Conservation (phyloP, 2,888 invertebrate species). For the Megamerina dolium region DNA sequence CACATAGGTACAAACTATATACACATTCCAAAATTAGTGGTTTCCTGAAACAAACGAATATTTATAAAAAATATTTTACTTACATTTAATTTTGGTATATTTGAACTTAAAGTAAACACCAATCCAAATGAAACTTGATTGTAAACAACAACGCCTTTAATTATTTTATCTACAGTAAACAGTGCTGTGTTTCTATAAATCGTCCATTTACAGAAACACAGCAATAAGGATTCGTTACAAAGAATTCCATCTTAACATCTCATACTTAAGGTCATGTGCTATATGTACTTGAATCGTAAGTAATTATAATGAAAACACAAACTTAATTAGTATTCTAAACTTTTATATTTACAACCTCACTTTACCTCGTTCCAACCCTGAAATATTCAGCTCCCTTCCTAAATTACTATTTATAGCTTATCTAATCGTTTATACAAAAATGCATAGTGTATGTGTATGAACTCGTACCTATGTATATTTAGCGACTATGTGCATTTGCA, state of each 20-base stretch:
- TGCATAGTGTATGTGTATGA: too few species aligned
- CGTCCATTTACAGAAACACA: slow-evolving; percentile 7
- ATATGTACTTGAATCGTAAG: not conserved
- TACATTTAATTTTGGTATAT: not conserved
- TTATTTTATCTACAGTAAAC: slow-evolving; percentile 41
- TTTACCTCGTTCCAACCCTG: too few species aligned
- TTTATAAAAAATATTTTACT: slow-evolving; percentile 12
- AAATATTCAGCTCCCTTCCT: too few species aligned
- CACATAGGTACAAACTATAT: not conserved
- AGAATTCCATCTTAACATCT: too few species aligned
- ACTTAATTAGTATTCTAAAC: not conserved
- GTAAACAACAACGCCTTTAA: slow-evolving; percentile 29
- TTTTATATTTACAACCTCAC: too few species aligned
- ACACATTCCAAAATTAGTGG: slow-evolving; percentile 9
- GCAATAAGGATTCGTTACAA: not conserved
- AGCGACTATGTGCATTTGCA: too few species aligned
- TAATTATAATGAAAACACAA: not conserved
- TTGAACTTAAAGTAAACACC: not conserved
- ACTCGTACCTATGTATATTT: too few species aligned
- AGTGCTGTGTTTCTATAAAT: too few species aligned
- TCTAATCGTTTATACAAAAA: too few species aligned
- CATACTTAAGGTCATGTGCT: too few species aligned
- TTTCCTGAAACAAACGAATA: slow-evolving; percentile 23
- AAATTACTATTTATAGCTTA: too few species aligned
- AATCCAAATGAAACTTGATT: slow-evolving; percentile 1